Conservation (phyloP, 1,140 invertebrate species). For the Propsilocerus akamusi region DNA sequence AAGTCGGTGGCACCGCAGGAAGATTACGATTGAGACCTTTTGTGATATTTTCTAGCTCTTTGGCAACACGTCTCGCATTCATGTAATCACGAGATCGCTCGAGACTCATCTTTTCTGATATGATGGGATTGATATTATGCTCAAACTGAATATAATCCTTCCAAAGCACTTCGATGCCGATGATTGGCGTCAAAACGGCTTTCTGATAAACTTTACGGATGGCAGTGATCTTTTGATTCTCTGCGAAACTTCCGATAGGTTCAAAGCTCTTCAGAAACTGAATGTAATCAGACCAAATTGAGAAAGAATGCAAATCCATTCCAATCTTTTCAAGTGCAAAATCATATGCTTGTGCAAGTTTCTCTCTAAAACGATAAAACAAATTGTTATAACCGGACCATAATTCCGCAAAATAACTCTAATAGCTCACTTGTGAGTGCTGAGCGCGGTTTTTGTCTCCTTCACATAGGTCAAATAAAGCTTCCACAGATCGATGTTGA, state of each 20-base stretch:
- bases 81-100: slow-evolving; percentile 70
- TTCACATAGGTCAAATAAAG: slow-evolving; percentile 95
- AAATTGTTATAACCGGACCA: background rate
- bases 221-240: slow-evolving; percentile 97
- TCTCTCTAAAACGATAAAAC: slow-evolving; percentile 51
- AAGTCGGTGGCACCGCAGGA: slow-evolving; percentile 83
- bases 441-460: slow-evolving; percentile 85
- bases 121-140: slow-evolving; percentile 90
- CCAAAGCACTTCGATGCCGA: slow-evolving; percentile 95
- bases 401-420: background rate
- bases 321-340: slow-evolving; percentile 98
- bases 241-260: slow-evolving; percentile 94
- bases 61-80: slow-evolving; percentile 91
- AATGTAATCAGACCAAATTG: slow-evolving; percentile 96
- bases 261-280: slow-evolving; percentile 94
- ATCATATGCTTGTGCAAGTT: slow-evolving; percentile 98
- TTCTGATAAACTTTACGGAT: slow-evolving; percentile 92
- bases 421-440: slow-evolving; percentile 78
- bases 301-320: slow-evolving; percentile 90
- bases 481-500: slow-evolving; percentile 98
- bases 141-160: slow-evolving; percentile 94
- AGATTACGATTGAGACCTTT: slow-evolving; percentile 86
- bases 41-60: slow-evolving; percentile 89
- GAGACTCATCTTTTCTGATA: slow-evolving; percentile 47
- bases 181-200: slow-evolving; percentile 91